These are phyloP conservation scores for Diplodus sargus DNA, from an alignment of 2,797 vertebrate genomes.

Conservation along the genomic window DNA sequence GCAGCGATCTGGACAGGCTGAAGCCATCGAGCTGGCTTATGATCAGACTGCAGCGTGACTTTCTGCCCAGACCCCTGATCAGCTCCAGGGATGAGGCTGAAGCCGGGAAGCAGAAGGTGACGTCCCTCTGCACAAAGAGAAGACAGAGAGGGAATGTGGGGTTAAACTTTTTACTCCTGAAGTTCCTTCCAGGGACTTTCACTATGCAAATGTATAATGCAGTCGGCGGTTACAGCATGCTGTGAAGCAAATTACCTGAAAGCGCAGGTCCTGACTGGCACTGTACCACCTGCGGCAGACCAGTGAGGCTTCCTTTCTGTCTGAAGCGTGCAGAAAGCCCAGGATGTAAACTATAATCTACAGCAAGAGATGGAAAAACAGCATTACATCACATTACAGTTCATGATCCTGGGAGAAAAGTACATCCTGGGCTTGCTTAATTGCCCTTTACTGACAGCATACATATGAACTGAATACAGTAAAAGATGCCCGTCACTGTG, in stretches of 20 bases:
- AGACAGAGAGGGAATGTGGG: not conserved
- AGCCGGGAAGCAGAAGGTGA: slow-evolving; percentile 81
- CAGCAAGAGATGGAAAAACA: slow-evolving; percentile 44
- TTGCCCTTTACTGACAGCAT: not conserved
- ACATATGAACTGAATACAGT: too few species aligned
- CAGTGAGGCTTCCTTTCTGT: slow-evolving; percentile 90
- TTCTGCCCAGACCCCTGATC: slow-evolving; percentile 75
- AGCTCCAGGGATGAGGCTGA: slow-evolving; percentile 78
- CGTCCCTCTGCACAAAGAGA: slow-evolving; percentile 72
- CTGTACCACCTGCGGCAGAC: slow-evolving; percentile 88
- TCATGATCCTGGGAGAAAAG: not conserved
- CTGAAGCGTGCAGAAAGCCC: slow-evolving; percentile 86
- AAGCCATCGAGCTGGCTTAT: slow-evolving; percentile 84
- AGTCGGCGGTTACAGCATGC: too few species aligned
- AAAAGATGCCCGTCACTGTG: not conserved
- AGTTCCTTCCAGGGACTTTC: not conserved
- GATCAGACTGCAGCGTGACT: slow-evolving; percentile 68
- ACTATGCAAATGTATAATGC: too few species aligned
- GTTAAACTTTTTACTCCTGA: not conserved
- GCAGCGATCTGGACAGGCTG: slow-evolving; percentile 76
- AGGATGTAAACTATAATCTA: slow-evolving; percentile 90
- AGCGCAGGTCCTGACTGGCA: slow-evolving; percentile 86
- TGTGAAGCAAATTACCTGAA: slow-evolving; percentile 80
- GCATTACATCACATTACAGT: not conserved
- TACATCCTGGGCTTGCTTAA: not conserved